Conservation (phyloP, 2,888 invertebrate species). For the Torymus tubicola region DNA sequence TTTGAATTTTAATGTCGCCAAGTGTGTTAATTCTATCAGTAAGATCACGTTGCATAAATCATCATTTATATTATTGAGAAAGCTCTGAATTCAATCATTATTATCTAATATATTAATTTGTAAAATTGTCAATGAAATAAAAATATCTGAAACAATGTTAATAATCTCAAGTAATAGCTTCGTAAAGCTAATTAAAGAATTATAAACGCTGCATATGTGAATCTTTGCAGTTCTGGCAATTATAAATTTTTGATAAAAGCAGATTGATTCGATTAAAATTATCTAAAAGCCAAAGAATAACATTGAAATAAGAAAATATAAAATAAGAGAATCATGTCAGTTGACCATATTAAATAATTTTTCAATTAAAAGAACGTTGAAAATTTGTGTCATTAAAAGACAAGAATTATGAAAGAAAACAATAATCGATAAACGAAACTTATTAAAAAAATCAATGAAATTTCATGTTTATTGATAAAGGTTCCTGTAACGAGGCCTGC, state of each 20-base stretch:
- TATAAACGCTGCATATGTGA: background rate
- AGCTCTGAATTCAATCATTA: no score
- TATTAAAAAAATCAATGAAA: no score
- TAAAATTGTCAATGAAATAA: background rate
- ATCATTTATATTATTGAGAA: no score
- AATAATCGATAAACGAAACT: no score
- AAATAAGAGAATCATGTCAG: background rate
- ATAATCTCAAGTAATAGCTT: background rate
- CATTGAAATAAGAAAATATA: background rate
- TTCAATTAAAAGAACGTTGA: no score
- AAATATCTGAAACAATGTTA: background rate
- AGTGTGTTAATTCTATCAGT: no score
- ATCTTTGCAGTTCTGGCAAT: background rate
- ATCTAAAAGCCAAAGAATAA: background rate
- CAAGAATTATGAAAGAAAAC: no score
- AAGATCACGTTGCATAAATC: no score
- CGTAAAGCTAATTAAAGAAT: conserved; percentile 14
- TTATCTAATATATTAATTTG: background rate
- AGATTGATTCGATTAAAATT: background rate
- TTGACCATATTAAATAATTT: no score
- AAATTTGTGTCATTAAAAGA: no score
- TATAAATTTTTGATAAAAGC: background rate
- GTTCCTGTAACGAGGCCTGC: conserved; percentile 80
- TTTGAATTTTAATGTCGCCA: no score
- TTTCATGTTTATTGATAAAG: conserved; percentile 57